Base-by-base conservation (phyloP, 2,113 vertebrate genomes). In the Apodemus speciosus region DNA sequence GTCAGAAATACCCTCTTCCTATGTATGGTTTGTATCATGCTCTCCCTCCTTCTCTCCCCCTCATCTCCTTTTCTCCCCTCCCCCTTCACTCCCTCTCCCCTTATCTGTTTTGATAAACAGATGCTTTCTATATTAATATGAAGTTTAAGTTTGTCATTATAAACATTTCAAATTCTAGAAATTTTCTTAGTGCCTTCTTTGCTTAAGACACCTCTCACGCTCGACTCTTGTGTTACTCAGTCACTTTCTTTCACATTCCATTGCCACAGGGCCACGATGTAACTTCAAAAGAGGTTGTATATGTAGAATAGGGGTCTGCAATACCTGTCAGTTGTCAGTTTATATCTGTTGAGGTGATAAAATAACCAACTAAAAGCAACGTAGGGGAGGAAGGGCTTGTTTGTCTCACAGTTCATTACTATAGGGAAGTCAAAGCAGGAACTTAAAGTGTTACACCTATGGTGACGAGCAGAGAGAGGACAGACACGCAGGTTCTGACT, bases 131-230 rank as follows among this genome's bases (percentile, higher is more conserved):
- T 53, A 93, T 95, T 92, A 94, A 88, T 46, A 68, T 76, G 46
- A 14, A 81, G 60, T 16, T 81, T 77, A 88, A 76, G 10, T 46
- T 81, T 90, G 81, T 80, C 46, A 56, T 93, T 76, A 27, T 11
- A 85, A 49, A 66, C 11, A 85, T 51, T 83, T 80, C 10, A 71
- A 85, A 83, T 76, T 90, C 85, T 90, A 72, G 76, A 79, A 92
- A 87, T 30, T 93, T 94, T 66, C 32, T 90, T 95, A 92, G 88
- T 90, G 94, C 91, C 81, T 76, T 90, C 87, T 94, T 80, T 92
- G 68, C 69, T 86, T 71, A 84, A 80, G 56, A 91, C 92, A 73
- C 4, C 40, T 80, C 9, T 77, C 58, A 81, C 32, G 46, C 40
- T 79, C 64, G 60, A 64, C 53, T 64, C 38, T 66, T 58, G 64